A percentile compares a stretch with the other conserved stretches of the same genome.
phyloP scores from a whole-genome alignment of 1,140 invertebrate genomes.

The Dendroctonus valens region DNA sequence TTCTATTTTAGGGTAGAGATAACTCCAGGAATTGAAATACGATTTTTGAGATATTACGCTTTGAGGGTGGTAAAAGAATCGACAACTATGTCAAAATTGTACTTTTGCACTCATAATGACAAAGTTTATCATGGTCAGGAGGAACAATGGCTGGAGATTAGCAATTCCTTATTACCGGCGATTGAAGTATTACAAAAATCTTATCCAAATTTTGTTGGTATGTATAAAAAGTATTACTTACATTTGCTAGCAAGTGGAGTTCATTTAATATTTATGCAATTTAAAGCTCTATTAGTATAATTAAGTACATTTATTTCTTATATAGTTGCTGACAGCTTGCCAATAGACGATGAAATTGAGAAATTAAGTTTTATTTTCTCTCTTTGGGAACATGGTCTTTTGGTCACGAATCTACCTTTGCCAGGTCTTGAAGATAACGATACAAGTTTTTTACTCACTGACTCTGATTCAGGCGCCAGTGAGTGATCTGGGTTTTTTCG shows the following conservation, averaged over 20 bases:
- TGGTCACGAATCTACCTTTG: slow-evolving; percentile 55
- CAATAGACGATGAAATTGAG: slow-evolving; percentile 60
- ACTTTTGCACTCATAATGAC: slow-evolving; percentile 81
- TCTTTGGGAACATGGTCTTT: slow-evolving; percentile 70
- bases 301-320: background rate
- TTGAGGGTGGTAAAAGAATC: slow-evolving; percentile 69
- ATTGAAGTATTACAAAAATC: slow-evolving; percentile 68
- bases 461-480: too few species aligned
- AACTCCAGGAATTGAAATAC: slow-evolving; percentile 39
- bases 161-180: slow-evolving; percentile 61
- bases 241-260: background rate
- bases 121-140: slow-evolving; percentile 81
- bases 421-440: background rate
- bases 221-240: too few species aligned
- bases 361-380: slow-evolving; percentile 62
- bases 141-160: slow-evolving; percentile 73
- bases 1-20: slow-evolving; percentile 43
- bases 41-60: slow-evolving; percentile 44
- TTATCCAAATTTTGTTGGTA: slow-evolving; percentile 70
- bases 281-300: background rate
- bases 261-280: background rate
- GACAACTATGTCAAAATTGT: slow-evolving; percentile 61
- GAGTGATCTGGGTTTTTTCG: too few species aligned
- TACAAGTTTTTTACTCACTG: background rate
- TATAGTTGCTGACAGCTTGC: slow-evolving; percentile 67